Base-by-base conservation (phyloP, 2,888 invertebrate species). In the Mycalesis mineus region DNA sequence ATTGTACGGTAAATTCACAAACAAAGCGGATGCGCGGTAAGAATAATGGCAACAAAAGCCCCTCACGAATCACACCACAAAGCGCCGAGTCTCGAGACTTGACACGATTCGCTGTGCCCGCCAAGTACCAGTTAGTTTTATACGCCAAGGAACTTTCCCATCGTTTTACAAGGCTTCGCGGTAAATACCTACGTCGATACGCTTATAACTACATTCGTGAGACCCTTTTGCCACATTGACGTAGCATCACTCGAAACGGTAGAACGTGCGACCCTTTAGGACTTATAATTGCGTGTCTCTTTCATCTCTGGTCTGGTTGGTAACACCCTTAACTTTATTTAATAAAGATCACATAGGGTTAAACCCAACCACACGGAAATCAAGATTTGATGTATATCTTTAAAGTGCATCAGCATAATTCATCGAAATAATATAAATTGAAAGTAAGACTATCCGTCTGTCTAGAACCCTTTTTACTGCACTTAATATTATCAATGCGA, bases 11-110 rank as follows among this genome's bases (percentile, higher is more conserved):
- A n/a, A 31, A 37, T 44, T 13, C 29, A 29, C 44, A 45, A 33
- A 47, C 47, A 47, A 47, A 47, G 47, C 71, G 77, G 67, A 73
- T 60, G 74, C 67, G 22, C 42, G 31, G 29, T 22, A 66, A 70
- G 68, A 29, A 42, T 49, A 50, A 50, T 31, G 28, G 17, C 44
- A 41, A 17, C 33, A 22, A 41, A 29, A 33, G 40, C 40, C 47
- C n/a, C 15, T 40, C 28, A 28, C 33, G 33, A 33, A 44, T 53
- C 22, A 52, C 41, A 42, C 36, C 53, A 39, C 29, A 47, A 36
- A 40, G 48, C 36, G 49, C 3, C 36, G 39, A 39, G 39, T 28
- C 28, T 39, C 28, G 13, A n/a, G 39, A 14, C 47, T 47, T 47
- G 47, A 47, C 47, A 47, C 47, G 47, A 47, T 47, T 47, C 47